Percentiles rank a stretch among this genome's conserved stretches.
These are phyloP conservation scores for Vanessa tameamea DNA, from an alignment of 1,140 invertebrate genomes.

Conservation along the genomic window DNA sequence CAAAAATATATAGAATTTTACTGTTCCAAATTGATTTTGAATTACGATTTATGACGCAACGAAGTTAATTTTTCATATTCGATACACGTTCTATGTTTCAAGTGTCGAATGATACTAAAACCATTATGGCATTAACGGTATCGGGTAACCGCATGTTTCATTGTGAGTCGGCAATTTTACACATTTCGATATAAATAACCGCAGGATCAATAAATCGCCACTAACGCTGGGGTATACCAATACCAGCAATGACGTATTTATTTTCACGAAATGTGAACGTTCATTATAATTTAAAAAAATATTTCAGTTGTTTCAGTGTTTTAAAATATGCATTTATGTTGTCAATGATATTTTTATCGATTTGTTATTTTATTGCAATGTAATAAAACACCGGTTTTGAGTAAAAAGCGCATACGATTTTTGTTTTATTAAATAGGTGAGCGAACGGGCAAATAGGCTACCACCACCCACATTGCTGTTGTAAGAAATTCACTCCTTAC, in stretches of 20 bases:
- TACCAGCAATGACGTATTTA: slow-evolving; percentile 1
- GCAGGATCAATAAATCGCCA: slow-evolving; percentile 26
- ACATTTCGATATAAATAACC: slow-evolving; percentile 28
- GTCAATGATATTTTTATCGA: too few relatives aligned
- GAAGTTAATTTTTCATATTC: background rate
- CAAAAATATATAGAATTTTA: too few relatives aligned
- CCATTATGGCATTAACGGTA: slow-evolving; percentile 14
- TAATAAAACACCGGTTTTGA: too few relatives aligned
- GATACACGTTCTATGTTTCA: background rate
- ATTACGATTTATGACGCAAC: too few relatives aligned
- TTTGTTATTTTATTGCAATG: too few relatives aligned
- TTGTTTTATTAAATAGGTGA: too few relatives aligned
- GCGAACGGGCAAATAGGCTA: too few relatives aligned
- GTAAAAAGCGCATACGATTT: too few relatives aligned
- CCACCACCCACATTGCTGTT: too few relatives aligned
- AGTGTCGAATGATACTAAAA: slow-evolving; percentile 8
- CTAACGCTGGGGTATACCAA: slow-evolving; percentile 4
- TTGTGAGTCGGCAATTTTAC: slow-evolving; percentile 25
- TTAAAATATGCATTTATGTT: too few relatives aligned
- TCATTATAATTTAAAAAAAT: background rate
- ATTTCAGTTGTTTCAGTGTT: background rate
- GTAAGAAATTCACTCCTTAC: too few relatives aligned
- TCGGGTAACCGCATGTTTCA: slow-evolving; percentile 20
- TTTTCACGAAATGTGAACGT: background rate
- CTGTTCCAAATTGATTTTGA: too few relatives aligned